These are phyloP conservation scores for Leptinotarsa texana DNA, from an alignment of 1,140 invertebrate species.

Conservation along the genomic window DNA sequence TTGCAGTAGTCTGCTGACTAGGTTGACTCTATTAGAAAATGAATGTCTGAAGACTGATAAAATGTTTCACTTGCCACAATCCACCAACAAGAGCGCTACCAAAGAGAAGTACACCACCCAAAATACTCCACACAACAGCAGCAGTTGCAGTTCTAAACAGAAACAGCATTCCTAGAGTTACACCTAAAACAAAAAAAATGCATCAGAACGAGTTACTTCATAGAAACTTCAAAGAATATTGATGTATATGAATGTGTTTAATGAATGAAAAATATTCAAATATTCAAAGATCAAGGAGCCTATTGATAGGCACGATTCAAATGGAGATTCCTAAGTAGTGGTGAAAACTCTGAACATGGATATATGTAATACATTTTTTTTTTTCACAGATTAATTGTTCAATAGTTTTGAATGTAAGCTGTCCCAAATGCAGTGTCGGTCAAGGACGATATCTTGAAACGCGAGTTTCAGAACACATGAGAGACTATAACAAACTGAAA, in stretches of 20 bases:
- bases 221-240: too few species aligned
- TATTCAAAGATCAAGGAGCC: not conserved
- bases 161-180: conserved; percentile 14
- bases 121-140: conserved; percentile 22
- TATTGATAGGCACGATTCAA: not conserved
- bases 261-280: not conserved
- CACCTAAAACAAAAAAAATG: not conserved
- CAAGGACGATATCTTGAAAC: too few species aligned
- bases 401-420: too few species aligned
- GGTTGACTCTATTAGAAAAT: too few species aligned
- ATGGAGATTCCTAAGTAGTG: not conserved
- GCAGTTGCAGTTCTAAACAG: conserved; percentile 19
- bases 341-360: too few species aligned
- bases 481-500: too few species aligned
- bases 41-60: too few species aligned
- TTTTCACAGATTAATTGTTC: too few species aligned
- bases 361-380: too few species aligned
- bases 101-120: conserved; percentile 17
- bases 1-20: too few species aligned
- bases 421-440: too few species aligned
- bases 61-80: conserved; percentile 14
- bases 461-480: too few species aligned
- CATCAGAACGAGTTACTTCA: not conserved
- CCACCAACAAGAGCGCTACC: not conserved
- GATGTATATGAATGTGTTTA: not conserved